Conservation (phyloP, 2,797 vertebrate species). For the Mus minutoides region DNA sequence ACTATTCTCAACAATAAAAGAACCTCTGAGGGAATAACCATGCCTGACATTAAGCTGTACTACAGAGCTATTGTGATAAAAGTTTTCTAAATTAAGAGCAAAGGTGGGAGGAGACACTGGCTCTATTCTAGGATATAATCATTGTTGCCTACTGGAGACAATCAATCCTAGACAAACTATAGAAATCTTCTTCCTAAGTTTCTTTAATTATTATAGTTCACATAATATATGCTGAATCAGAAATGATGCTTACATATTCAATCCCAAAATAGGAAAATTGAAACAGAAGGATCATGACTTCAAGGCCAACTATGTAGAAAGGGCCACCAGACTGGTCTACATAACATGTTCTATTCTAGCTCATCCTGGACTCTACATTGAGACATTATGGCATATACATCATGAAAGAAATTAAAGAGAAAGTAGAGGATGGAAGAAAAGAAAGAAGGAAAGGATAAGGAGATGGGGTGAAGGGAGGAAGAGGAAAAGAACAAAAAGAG, state of each 20-base stretch:
- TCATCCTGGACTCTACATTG: background rate
- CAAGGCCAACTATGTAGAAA: background rate
- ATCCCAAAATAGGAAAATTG: background rate
- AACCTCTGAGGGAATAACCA: too few species aligned
- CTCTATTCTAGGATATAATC: background rate
- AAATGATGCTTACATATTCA: background rate
- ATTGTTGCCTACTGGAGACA: background rate
- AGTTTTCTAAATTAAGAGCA: background rate
- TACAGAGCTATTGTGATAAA: too few species aligned
- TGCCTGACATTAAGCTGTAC: too few species aligned
- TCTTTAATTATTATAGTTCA: background rate
- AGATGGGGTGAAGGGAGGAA: background rate
- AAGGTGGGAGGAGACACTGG: background rate
- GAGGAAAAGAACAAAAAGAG: background rate
- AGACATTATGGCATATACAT: background rate
- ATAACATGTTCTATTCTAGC: background rate
- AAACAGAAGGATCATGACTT: background rate
- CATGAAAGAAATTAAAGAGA: background rate
- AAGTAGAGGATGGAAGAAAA: background rate
- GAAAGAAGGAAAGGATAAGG: background rate
- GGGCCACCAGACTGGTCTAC: background rate
- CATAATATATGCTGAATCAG: background rate
- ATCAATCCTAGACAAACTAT: background rate
- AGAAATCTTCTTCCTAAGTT: background rate
- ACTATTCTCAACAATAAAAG: too few species aligned